Evolutionary conservation across 1,140 invertebrate species (phyloP), one percentile per base, ranked within the genome.

Genomic region (Asobara japonica): DNA sequence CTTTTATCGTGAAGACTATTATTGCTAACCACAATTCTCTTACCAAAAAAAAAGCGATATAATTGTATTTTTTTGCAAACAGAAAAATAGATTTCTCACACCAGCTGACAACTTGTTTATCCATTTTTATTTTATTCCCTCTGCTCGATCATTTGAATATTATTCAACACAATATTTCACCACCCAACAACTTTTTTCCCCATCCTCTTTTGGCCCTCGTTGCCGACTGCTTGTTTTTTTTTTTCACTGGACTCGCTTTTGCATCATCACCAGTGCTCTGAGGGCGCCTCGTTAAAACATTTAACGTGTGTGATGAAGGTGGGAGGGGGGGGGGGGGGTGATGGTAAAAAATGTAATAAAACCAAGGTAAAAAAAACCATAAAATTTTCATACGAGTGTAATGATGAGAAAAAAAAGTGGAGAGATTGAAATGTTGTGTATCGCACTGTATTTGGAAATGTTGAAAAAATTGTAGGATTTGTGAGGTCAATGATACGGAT

Each of bases 251-350:
- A 60, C 22, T 60, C 22, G 13, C 51, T n/a, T 60, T 60, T 29
- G 51, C 51, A 60, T 60, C 27, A 60, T 60, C 27, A 60, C 51
- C 13, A 60, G 51, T 29, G 27, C 51, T 60, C 51, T 60, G 22
- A 29, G 27, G 20, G 27, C 27, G 20, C 41, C 51, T 60, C 51
- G 51, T 60, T 60, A 60, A 60, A 60, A 60, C 27, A 29, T 60
- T 60, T 13, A 60, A 27, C 51, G 51, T 60, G 51, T 60, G 51
- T 60, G 25, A 60, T 60, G 51, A 27, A 10, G 27, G 27, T 27
- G 11, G 27, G 27, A 60, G 27, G 22, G 27, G 1, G n/a, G n/a
- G n/a, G n/a, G n/a, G 8, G n/a, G 1, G 36, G 8, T 38, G n/a
- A 38, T 11, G 8, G n/a, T 36, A 36, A 27, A 60, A 25, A 60